Evolutionary conservation across 2,797 vertebrate genomes (phyloP).

Genomic region (Lithobates sylvaticus): DNA sequence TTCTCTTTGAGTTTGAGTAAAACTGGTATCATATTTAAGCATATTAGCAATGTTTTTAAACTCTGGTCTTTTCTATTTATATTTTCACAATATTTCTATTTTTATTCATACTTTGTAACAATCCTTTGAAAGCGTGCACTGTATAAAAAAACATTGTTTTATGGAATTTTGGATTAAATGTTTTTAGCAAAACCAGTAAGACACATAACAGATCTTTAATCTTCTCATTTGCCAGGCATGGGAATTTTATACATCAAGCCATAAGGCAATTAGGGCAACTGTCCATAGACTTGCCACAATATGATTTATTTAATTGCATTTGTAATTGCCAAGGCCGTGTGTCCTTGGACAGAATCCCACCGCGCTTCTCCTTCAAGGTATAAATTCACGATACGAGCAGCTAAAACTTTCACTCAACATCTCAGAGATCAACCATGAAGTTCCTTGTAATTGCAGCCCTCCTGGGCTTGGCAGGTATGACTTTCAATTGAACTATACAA

Average conservation of each 20-base stretch:
- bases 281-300: neutral
- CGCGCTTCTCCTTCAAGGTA: neutral
- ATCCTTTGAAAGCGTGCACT: too few relatives aligned
- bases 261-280: neutral
- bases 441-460: neutral
- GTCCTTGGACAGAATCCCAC: neutral
- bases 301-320: neutral
- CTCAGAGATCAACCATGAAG: neutral
- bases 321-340: neutral
- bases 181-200: too few relatives aligned
- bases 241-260: neutral
- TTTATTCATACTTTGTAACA: too few relatives aligned
- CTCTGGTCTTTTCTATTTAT: too few relatives aligned
- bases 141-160: too few relatives aligned
- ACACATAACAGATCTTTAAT: too few relatives aligned
- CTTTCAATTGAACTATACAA: too few relatives aligned
- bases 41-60: too few relatives aligned
- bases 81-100: too few relatives aligned
- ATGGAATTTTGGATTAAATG: too few relatives aligned
- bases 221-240: neutral
- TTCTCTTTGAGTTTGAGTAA: too few relatives aligned
- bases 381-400: neutral
- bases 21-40: too few relatives aligned
- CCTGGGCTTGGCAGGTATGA: neutral
- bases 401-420: neutral